These are phyloP conservation scores for Porphyrio hochstetteri DNA, from an alignment of 2,113 vertebrate genomes.

Conservation along the genomic window DNA sequence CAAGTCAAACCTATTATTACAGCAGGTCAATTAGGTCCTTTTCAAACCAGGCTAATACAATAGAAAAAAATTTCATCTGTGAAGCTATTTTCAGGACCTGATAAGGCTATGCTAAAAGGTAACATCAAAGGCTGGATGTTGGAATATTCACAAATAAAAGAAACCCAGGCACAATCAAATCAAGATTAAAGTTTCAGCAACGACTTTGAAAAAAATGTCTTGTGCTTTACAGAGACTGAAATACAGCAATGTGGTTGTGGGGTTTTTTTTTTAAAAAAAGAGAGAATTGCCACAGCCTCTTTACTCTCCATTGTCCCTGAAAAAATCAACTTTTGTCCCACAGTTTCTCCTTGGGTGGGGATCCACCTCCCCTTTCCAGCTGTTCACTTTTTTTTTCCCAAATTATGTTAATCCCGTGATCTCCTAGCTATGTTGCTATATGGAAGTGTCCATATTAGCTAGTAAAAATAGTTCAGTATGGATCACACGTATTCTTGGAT, in stretches of 20 bases:
- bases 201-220: neutral
- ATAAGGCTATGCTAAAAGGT: constrained; percentile 43
- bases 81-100: constrained; percentile 62
- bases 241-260: neutral
- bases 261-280: neutral
- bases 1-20: constrained; percentile 68
- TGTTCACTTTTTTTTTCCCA: neutral
- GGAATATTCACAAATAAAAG: constrained; percentile 70
- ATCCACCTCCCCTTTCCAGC: neutral
- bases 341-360: neutral
- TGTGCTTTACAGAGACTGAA: constrained; percentile 1
- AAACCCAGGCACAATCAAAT: constrained; percentile 48
- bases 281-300: neutral
- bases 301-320: neutral
- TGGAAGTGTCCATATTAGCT: neutral
- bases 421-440: neutral
- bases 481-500: neutral
- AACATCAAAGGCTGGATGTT: constrained; percentile 45
- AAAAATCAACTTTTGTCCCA: neutral
- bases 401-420: neutral
- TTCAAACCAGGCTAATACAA: constrained; percentile 57
- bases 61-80: constrained; percentile 25
- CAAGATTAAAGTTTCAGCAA: constrained; percentile 41
- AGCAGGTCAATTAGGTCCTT: constrained; percentile 65
- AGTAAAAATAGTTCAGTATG: neutral